Conservation (phyloP, 2,113 vertebrate species). For the Hiodon tergisus region DNA sequence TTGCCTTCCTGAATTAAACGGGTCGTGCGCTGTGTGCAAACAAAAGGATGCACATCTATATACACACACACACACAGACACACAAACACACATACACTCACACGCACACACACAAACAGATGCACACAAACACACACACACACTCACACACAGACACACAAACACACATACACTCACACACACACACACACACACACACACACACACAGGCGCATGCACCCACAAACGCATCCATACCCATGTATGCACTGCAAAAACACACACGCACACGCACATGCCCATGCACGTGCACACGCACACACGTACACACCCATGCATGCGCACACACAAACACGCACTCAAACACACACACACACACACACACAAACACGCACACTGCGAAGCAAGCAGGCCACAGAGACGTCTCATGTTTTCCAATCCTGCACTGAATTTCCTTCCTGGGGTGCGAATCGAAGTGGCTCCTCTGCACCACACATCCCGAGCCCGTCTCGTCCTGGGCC, state of each 20-base stretch:
- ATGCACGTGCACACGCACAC: not conserved
- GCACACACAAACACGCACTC: not conserved
- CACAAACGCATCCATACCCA: too few relatives aligned
- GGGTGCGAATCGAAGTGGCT: not conserved
- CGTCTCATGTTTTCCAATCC: not conserved
- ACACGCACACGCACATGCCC: not conserved
- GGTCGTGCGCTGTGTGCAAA: constrained; percentile 4
- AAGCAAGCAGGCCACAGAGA: not conserved
- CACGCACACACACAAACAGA: too few relatives aligned
- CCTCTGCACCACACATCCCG: not conserved
- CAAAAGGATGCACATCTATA: not conserved
- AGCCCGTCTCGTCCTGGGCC: not conserved
- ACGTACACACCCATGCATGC: not conserved
- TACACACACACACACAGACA: not conserved
- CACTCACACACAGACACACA: not conserved
- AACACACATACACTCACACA: too few relatives aligned
- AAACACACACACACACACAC: not conserved
- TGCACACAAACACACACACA: not conserved
- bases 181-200: too few relatives aligned
- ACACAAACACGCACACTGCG: not conserved
- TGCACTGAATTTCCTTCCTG: not conserved
- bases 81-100: too few relatives aligned
- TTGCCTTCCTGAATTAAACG: not conserved
- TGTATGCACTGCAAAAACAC: too few relatives aligned
- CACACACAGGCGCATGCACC: not conserved